Evolutionary conservation across 2,113 vertebrate species (phyloP).

Genomic region (Perca schrenkii): DNA sequence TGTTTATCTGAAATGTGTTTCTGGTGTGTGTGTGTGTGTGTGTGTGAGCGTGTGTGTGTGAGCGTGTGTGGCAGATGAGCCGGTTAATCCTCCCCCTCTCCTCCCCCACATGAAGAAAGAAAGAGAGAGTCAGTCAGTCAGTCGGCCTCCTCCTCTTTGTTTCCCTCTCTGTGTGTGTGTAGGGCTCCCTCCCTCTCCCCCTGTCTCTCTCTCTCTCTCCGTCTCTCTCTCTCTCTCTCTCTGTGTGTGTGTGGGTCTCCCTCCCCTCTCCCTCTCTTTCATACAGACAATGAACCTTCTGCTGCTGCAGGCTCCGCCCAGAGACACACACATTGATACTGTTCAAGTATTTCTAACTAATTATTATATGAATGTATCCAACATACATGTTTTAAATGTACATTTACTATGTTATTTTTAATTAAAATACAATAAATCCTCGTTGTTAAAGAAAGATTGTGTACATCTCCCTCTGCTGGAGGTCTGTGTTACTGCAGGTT

Average conservation of each 20-base stretch:
- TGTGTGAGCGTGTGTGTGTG: conserved; percentile 21
- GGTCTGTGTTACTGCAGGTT: no score
- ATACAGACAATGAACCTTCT: conserved; percentile 75
- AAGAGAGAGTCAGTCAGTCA: conserved; percentile 58
- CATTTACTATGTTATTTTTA: no score
- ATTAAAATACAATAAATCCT: no score
- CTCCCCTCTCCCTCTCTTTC: conserved; percentile 1
- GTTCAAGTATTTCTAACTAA: no score
- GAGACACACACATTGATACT: neutral
- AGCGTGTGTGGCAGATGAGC: conserved; percentile 67
- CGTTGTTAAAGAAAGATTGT: no score
- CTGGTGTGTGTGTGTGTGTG: conserved; percentile 32
- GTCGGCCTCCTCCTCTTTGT: conserved; percentile 66
- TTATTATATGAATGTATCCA: no score
- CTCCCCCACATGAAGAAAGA: conserved; percentile 73
- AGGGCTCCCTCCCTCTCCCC: conserved; percentile 59
- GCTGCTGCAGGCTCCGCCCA: conserved; percentile 69
- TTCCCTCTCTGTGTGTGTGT: neutral
- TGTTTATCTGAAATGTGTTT: conserved; percentile 28
- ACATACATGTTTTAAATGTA: no score
- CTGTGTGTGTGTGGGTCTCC: neutral
- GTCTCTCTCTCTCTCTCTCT: conserved; percentile 14
- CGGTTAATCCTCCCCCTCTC: conserved; percentile 77
- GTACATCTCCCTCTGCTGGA: no score
- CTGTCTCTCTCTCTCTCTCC: conserved; percentile 39